These are phyloP conservation scores for Lucilia sericata DNA, from an alignment of 1,140 invertebrate species.

Conservation along the genomic window DNA sequence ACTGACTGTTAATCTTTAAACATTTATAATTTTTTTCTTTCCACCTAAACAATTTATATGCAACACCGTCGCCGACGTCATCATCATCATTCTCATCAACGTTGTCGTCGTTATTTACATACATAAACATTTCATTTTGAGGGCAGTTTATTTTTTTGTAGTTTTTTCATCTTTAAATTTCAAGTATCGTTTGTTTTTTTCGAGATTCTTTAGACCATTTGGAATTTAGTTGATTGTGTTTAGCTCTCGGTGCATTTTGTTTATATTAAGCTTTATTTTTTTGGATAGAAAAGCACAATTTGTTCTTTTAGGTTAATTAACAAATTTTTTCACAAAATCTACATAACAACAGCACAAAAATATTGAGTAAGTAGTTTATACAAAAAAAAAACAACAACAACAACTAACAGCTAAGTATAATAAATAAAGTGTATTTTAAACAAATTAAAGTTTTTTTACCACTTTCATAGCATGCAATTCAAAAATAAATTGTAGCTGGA, in stretches of 20 bases:
- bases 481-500: neutral
- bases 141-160: neutral
- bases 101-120: neutral
- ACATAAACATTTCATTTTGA: neutral
- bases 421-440: neutral
- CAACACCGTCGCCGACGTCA: neutral
- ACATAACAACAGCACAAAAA: neutral
- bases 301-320: slow-evolving; percentile 7
- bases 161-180: neutral
- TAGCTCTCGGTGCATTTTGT: neutral
- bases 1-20: too few relatives aligned
- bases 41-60: neutral
- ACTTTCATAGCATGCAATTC: neutral
- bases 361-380: neutral
- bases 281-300: neutral
- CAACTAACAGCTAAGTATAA: too few relatives aligned
- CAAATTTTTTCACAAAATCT: neutral
- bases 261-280: neutral
- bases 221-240: neutral
- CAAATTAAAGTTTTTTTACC: neutral
- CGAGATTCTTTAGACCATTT: neutral
- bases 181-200: neutral
- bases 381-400: neutral
- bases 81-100: neutral
- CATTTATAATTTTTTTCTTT: neutral